Evolutionary conservation across 2,797 vertebrate species (phyloP).

Genomic region (Falco berigora): DNA sequence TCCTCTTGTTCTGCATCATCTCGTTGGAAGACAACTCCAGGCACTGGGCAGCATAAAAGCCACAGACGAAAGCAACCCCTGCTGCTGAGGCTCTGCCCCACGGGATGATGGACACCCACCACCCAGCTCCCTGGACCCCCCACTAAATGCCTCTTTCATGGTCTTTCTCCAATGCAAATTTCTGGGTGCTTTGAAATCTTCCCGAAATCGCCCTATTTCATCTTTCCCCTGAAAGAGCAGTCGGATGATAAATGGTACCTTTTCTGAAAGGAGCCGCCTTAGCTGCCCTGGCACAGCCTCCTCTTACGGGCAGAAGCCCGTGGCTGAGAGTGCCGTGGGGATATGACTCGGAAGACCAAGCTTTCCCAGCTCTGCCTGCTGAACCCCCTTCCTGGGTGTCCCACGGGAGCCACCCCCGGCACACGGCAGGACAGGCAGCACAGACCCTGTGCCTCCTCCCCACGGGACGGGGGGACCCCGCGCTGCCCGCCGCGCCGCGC

Average conservation of each 20-base stretch:
- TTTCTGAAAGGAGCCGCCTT: neutral
- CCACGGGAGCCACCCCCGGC: fast-evolving
- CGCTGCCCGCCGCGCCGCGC: fast-evolving
- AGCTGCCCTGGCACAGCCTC: neutral
- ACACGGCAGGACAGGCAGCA: no score
- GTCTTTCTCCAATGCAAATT: neutral
- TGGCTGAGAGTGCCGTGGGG: fast-evolving
- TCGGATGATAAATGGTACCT: fast-evolving
- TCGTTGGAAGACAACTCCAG: neutral
- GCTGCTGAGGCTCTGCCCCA: neutral
- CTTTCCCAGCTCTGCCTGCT: neutral
- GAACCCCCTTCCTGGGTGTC: neutral
- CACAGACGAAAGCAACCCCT: fast-evolving
- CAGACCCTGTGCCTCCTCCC: neutral
- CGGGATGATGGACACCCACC: fast-evolving
- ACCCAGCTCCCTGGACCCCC: neutral
- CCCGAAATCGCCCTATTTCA: fast-evolving
- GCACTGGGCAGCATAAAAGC: neutral
- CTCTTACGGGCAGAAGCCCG: fast-evolving
- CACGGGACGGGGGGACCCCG: no score
- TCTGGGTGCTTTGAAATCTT: neutral
- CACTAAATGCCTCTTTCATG: fast-evolving
- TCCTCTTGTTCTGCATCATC: neutral
- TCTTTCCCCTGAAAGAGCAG: neutral
- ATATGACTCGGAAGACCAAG: fast-evolving